These are phyloP conservation scores for Penaeus japonicus DNA, from an alignment of 1,140 invertebrate species.

Conservation along the genomic window DNA sequence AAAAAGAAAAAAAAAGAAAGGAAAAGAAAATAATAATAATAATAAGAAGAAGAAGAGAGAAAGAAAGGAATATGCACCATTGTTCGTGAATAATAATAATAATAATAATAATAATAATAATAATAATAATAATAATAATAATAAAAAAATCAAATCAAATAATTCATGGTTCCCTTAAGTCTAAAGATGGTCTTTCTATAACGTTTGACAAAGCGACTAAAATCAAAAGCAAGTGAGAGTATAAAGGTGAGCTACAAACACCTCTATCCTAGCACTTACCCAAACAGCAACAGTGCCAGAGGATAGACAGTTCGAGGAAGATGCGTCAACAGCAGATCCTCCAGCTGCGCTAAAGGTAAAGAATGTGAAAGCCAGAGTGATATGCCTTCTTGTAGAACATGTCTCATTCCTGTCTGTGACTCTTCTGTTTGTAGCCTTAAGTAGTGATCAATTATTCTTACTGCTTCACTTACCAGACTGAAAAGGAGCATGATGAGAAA, in stretches of 20 bases:
- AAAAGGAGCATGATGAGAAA: not conserved
- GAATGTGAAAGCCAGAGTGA: conserved; percentile 53
- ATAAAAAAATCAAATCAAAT: no score
- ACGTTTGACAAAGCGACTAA: no score
- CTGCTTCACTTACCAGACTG: conserved; percentile 48
- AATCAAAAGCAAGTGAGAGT: no score
- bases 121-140: no score
- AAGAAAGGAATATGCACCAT: no score
- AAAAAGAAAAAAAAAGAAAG: no score
- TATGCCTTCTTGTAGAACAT: conserved; percentile 55
- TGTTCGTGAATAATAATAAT: no score
- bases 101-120: no score
- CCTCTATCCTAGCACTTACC: conserved; percentile 6
- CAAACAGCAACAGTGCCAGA: conserved; percentile 52
- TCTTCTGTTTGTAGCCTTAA: conserved; percentile 50
- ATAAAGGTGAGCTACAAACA: not conserved
- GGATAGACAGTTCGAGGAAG: conserved; percentile 55
- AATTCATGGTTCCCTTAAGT: no score
- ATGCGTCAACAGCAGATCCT: conserved; percentile 51
- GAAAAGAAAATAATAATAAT: no score
- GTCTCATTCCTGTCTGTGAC: conserved; percentile 52
- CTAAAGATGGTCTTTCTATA: no score
- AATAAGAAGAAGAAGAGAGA: no score
- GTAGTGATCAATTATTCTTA: conserved; percentile 56
- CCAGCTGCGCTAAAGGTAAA: conserved; percentile 45